phyloP scores from a whole-genome alignment of 2,797 vertebrate genomes.

The Lagorchestes hirsutus region DNA sequence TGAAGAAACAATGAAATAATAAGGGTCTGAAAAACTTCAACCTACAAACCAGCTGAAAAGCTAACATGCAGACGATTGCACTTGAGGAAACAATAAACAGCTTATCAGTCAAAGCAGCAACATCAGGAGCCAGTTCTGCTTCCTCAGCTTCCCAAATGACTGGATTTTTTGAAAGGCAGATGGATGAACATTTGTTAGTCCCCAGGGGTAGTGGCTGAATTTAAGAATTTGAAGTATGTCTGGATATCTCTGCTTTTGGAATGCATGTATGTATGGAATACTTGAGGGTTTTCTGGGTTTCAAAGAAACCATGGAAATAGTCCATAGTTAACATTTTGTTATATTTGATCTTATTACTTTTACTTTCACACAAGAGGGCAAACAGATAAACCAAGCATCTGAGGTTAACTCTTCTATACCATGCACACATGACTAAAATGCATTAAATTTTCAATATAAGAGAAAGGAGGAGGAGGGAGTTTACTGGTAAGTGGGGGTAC shows the following conservation, averaged over 20 bases:
- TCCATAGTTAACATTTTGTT: too few relatives aligned
- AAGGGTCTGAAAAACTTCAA: neutral
- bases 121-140: neutral
- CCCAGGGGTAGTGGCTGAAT: neutral
- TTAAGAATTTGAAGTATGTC: neutral
- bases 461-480: neutral
- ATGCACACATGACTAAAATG: neutral
- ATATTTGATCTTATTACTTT: neutral
- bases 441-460: neutral
- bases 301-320: too few relatives aligned
- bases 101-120: neutral
- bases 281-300: too few relatives aligned
- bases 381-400: neutral
- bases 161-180: neutral
- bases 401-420: neutral
- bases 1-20: neutral
- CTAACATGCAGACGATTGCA: neutral
- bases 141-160: neutral
- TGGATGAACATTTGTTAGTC: neutral
- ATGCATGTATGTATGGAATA: neutral
- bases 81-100: neutral
- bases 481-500: neutral
- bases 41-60: neutral
- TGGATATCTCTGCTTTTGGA: neutral
- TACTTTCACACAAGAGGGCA: neutral